phyloP scores from a whole-genome alignment of 2,113 vertebrate species.

The Xiphophorus hellerii region DNA sequence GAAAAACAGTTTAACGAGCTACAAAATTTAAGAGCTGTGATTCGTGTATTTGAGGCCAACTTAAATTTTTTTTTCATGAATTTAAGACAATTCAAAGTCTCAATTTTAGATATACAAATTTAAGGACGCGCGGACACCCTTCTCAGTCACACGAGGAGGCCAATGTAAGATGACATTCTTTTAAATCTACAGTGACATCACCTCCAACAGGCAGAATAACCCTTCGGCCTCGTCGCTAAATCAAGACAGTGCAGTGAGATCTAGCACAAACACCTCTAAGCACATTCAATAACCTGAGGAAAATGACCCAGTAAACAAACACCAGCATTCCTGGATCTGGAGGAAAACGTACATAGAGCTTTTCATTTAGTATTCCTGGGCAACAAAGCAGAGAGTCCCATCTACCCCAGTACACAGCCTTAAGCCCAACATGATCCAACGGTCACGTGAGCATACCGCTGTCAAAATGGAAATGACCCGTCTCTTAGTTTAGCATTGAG shows the following conservation, averaged over 20 bases:
- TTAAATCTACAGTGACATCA: too few relatives aligned
- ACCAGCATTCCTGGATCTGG: background rate
- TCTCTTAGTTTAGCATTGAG: slow-evolving; percentile 61
- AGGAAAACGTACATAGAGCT: slow-evolving; percentile 4
- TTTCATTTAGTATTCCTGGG: slow-evolving; percentile 21
- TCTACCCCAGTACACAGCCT: slow-evolving; percentile 9
- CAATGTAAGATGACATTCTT: background rate
- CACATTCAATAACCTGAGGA: background rate
- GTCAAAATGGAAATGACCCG: slow-evolving; percentile 68
- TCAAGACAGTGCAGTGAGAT: background rate
- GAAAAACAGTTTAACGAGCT: too few relatives aligned
- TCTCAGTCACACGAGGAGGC: background rate
- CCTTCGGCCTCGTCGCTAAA: background rate
- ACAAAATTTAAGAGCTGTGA: too few relatives aligned
- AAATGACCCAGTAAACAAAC: background rate
- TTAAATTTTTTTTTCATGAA: too few relatives aligned
- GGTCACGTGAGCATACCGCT: slow-evolving; percentile 72
- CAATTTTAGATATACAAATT: too few relatives aligned
- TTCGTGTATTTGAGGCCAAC: too few relatives aligned
- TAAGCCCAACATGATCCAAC: slow-evolving; percentile 52
- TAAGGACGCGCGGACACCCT: too few relatives aligned
- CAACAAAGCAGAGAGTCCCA: slow-evolving; percentile 27
- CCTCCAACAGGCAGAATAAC: too few relatives aligned
- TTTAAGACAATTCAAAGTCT: too few relatives aligned
- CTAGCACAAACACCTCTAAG: background rate